Percentiles rank a stretch among this genome's conserved stretches.
Conservation (phyloP, 2,797 vertebrate genomes). For the Melanotaenia pygmaea region DNA sequence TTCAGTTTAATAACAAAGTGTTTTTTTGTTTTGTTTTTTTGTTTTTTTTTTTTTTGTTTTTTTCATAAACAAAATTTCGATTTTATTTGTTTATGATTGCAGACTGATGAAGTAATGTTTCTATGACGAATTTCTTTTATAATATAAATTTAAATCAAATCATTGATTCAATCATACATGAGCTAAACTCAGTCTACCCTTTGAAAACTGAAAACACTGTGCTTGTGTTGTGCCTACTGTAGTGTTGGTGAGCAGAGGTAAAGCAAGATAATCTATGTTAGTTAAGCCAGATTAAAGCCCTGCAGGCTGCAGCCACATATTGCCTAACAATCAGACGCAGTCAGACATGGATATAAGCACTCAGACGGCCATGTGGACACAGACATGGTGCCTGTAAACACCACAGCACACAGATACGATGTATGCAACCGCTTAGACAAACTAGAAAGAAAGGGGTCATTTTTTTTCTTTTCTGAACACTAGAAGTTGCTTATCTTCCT, state of each 20-base stretch:
- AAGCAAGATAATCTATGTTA: slow-evolving; percentile 66
- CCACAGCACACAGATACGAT: not conserved
- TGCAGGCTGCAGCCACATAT: slow-evolving; percentile 49
- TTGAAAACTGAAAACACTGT: slow-evolving; percentile 21
- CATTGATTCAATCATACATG: not conserved
- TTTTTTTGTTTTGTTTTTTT: not conserved
- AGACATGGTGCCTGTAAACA: not conserved
- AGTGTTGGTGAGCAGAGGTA: slow-evolving; percentile 51
- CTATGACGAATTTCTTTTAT: not conserved
- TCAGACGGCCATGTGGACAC: slow-evolving; percentile 2
- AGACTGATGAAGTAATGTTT: not conserved
- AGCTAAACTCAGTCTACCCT: slow-evolving; percentile 17
- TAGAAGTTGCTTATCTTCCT: slow-evolving; percentile 11
- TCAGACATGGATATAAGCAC: slow-evolving; percentile 17
- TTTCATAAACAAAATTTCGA: not conserved
- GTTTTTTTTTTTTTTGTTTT: not conserved
- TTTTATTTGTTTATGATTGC: not conserved
- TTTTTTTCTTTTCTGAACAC: slow-evolving; percentile 1
- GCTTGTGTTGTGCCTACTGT: slow-evolving; percentile 28
- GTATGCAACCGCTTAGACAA: not conserved
- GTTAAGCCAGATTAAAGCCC: slow-evolving; percentile 76
- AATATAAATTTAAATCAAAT: not conserved
- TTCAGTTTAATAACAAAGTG: not conserved
- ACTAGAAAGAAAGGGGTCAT: not conserved
- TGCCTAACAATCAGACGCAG: slow-evolving; percentile 55